phyloP scores from a whole-genome alignment of 2,113 vertebrate species.

The Ageneiosus marmoratus region DNA sequence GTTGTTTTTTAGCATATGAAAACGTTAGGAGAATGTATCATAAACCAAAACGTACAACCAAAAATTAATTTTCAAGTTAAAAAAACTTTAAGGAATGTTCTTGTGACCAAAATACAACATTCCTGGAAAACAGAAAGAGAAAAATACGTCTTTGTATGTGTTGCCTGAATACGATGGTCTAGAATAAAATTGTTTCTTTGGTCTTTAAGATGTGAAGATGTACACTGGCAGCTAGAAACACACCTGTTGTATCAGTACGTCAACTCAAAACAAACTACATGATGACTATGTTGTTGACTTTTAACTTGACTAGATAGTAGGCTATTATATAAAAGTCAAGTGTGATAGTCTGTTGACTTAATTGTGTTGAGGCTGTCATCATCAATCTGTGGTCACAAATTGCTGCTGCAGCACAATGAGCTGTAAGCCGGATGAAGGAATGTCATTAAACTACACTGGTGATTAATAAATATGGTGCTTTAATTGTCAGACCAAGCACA shows the following conservation, averaged over 20 bases:
- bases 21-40: no score
- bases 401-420: background rate
- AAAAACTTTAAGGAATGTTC: no score
- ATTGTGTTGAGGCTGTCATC: background rate
- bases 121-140: background rate
- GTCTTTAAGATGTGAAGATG: background rate
- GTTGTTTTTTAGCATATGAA: background rate
- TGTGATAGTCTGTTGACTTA: background rate
- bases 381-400: background rate
- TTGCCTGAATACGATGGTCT: background rate
- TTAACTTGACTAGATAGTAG: background rate
- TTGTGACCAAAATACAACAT: no score
- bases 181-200: background rate
- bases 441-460: conserved; percentile 31
- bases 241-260: background rate
- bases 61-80: no score
- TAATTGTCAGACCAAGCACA: conserved; percentile 44
- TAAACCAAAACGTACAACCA: no score
- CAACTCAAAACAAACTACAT: background rate
- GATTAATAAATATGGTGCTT: conserved; percentile 27
- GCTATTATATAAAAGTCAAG: background rate
- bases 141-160: background rate
- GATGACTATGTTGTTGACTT: background rate
- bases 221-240: background rate
- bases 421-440: conserved; percentile 23